Evolutionary conservation across 2,113 vertebrate species (phyloP).

Genomic region (Mormyrus iriodes): DNA sequence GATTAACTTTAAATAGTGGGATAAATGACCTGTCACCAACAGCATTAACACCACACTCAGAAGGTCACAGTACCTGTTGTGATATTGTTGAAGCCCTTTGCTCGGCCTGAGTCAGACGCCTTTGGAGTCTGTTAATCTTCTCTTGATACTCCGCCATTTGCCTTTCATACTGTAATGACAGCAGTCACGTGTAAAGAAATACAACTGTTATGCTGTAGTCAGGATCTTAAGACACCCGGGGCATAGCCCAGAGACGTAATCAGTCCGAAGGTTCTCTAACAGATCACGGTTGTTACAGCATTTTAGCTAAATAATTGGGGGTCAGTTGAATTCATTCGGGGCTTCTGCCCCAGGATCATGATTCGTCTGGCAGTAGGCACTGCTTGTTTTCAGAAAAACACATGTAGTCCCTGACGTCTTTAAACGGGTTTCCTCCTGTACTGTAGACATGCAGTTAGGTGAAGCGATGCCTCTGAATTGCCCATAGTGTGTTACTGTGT

Average conservation of each 20-base stretch:
- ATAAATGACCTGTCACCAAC: neutral
- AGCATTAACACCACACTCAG: neutral
- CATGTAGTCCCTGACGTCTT: neutral
- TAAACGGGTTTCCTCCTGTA: neutral
- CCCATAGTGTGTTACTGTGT: neutral
- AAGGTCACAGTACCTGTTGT: conserved; percentile 68
- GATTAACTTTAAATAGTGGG: neutral
- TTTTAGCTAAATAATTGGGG: neutral
- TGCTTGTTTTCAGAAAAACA: neutral
- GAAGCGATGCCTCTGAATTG: neutral
- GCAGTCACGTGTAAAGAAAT: neutral
- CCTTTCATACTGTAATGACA: conserved; percentile 68
- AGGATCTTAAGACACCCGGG: neutral
- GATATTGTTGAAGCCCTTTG: conserved; percentile 70
- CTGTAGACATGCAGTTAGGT: neutral
- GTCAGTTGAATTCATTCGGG: neutral
- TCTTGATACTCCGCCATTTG: conserved; percentile 72
- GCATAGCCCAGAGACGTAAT: neutral
- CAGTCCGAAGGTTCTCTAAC: neutral
- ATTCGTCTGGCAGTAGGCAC: neutral
- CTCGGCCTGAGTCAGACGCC: conserved; percentile 74
- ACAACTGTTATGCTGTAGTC: neutral
- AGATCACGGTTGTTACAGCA: neutral
- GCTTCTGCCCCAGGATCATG: neutral
- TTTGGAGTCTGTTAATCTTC: conserved; percentile 74